phyloP scores from a whole-genome alignment of 2,888 invertebrate genomes.

The Syrista parreyssii region DNA sequence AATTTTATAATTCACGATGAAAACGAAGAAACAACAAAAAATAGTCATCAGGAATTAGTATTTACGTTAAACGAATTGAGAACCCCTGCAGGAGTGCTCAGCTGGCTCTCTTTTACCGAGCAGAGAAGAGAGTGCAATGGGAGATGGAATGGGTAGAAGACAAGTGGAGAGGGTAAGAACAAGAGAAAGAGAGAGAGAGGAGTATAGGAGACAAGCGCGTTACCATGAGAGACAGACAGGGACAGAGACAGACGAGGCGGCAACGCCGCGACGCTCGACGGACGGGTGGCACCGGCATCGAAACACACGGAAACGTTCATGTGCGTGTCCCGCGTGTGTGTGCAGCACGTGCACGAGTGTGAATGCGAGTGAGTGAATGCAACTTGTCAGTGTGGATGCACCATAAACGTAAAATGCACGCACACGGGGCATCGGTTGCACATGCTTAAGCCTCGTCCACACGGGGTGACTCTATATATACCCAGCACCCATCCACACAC shows the following conservation, averaged over 20 bases:
- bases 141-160: too few species aligned
- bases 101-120: conserved; percentile 42
- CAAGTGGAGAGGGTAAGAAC: too few species aligned
- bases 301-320: neutral
- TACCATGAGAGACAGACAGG: neutral
- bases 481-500: neutral
- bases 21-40: too few species aligned
- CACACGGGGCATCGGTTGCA: too few species aligned
- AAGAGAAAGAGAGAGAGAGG: too few species aligned
- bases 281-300: conserved; percentile 27
- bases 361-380: neutral
- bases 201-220: too few species aligned
- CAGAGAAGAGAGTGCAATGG: too few species aligned
- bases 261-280: conserved; percentile 56
- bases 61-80: conserved; percentile 32
- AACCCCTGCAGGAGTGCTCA: conserved; percentile 47
- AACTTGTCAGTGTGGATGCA: neutral
- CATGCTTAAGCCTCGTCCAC: too few species aligned
- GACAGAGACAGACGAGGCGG: conserved; percentile 42
- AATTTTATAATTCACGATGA: too few species aligned
- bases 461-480: too few species aligned
- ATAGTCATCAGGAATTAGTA: too few species aligned
- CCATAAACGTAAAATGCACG: too few species aligned
- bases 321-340: neutral
- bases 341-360: neutral